Base-by-base conservation (phyloP, 2,888 invertebrate genomes). In the Drosophila picticornis region DNA sequence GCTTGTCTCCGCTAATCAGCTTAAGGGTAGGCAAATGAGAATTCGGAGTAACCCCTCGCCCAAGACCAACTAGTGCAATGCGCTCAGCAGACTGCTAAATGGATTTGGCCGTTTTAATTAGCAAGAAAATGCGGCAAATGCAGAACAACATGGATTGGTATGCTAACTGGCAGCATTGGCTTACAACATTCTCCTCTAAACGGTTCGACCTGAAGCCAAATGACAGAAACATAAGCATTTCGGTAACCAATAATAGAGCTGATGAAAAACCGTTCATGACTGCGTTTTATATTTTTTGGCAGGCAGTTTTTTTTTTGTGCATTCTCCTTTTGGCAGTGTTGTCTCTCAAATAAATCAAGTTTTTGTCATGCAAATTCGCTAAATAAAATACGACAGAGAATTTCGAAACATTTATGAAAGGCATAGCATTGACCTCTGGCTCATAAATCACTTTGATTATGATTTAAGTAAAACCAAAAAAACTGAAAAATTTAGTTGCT, bases 381-480 rank as follows among this genome's bases (percentile, higher is more conserved):
- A 72, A 69, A 81, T 75, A 69, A 74, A 68, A 75, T 74, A 63
- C 70, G 77, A 51, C 75, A 60, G 58, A 70, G 65, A 80, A 75
- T 75, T 77, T 59, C 34, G 65, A 75, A 78, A 72, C 80, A 88
- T 84, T 84, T 89, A 76, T 75, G 71, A 72, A 72, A 65, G 72
- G 65, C 75, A 83, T 83, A 88, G 83, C 83, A 77, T 71, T 86
- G 84, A 88, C 90, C 85, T 76, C 71, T 69, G 76, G 51, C 77
- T 53, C 83, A 90, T 85, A 85, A 85, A 85, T 85, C 90, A 85
- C 77, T 72, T 90, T 88, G 85, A 85, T 90, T 90, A 85, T 90
- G 80, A 90, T 88, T 83, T 74, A 83, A 90, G 67, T 73, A 60
- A 81, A 71, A 31, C 72, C 57, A 72, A 81, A 43, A 63, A 55